Conservation (phyloP, 2,888 invertebrate genomes). For the Acleris cristana region DNA sequence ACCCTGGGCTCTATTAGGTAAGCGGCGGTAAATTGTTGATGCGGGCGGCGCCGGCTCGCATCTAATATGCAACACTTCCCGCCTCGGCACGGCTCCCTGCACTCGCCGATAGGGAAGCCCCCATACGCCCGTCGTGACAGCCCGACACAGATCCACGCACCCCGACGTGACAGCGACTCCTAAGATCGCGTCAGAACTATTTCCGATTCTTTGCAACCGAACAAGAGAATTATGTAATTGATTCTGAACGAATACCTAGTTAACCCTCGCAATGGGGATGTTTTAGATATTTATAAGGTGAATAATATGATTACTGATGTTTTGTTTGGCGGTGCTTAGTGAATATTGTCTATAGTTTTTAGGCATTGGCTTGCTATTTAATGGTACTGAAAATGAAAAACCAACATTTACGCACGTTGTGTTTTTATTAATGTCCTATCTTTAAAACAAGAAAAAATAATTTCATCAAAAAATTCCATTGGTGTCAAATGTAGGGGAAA, state of each 20-base stretch:
- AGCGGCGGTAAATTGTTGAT: constrained; percentile 67
- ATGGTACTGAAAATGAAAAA: too few species aligned
- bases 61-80: constrained; percentile 74
- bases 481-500: too few species aligned
- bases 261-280: not conserved
- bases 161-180: constrained; percentile 41
- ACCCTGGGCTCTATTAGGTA: constrained; percentile 63
- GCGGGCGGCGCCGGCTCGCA: constrained; percentile 58
- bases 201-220: constrained; percentile 40
- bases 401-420: too few species aligned
- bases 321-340: too few species aligned
- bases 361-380: too few species aligned
- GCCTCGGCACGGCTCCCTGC: constrained; percentile 52
- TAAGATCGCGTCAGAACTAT: constrained; percentile 44
- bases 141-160: constrained; percentile 48
- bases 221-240: constrained; percentile 27
- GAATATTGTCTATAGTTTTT: too few species aligned
- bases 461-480: too few species aligned
- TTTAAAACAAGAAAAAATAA: too few species aligned
- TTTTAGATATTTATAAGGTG: constrained; percentile 5
- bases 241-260: constrained; percentile 15
- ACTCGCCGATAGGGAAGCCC: constrained; percentile 59
- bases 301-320: not conserved
- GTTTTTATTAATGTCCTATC: too few species aligned
- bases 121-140: constrained; percentile 50